Conservation (phyloP, 2,113 vertebrate genomes). For the Ailurus styani region DNA sequence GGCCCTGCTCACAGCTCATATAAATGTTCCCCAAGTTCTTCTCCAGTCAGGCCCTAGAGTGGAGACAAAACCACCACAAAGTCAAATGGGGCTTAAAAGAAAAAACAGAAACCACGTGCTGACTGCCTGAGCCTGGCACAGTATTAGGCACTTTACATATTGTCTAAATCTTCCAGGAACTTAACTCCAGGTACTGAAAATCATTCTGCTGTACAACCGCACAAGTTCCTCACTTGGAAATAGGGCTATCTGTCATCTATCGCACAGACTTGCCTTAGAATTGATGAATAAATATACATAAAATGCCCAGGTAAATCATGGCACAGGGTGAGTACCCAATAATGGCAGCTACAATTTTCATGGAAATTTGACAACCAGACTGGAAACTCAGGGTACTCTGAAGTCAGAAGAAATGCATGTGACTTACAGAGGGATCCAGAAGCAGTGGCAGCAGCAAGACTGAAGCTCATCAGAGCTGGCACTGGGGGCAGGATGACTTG, state of each 20-base stretch:
- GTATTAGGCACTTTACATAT: neutral
- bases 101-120: slow-evolving; percentile 2
- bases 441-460: neutral
- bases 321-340: neutral
- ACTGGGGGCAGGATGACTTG: neutral
- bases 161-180: neutral
- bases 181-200: slow-evolving; percentile 2
- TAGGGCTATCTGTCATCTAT: neutral
- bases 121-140: neutral
- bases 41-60: neutral
- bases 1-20: neutral
- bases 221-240: neutral
- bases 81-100: neutral
- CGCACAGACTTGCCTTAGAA: neutral
- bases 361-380: neutral
- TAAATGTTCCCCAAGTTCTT: neutral
- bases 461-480: slow-evolving; percentile 24
- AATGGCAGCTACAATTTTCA: neutral
- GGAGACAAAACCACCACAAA: neutral
- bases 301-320: neutral
- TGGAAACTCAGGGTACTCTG: neutral
- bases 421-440: neutral
- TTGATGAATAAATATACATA: neutral
- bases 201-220: neutral
- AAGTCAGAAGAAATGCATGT: neutral